These are phyloP conservation scores for Schizopygopsis pylzovi DNA, from an alignment of 2,797 vertebrate species.

Conservation along the genomic window DNA sequence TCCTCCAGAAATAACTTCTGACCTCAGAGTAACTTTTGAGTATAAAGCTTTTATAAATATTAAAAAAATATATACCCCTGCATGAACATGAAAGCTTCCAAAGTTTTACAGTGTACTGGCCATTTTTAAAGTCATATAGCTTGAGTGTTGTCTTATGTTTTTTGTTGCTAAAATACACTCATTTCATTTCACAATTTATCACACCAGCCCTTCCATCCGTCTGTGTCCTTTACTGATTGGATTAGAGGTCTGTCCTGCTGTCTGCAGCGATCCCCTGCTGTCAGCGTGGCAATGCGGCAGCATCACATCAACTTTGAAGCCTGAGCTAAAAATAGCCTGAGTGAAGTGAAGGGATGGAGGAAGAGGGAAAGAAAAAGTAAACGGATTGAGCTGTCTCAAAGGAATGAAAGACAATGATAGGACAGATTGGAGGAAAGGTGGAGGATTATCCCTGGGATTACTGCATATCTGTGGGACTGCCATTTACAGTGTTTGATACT, in stretches of 20 bases:
- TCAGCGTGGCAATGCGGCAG: conserved; percentile 31
- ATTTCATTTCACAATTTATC: background rate
- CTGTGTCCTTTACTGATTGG: background rate
- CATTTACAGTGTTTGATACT: background rate
- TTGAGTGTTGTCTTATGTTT: background rate
- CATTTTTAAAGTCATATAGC: background rate
- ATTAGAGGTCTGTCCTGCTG: background rate
- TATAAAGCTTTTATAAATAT: background rate
- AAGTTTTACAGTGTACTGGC: conserved; percentile 6
- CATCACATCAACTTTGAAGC: conserved; percentile 41
- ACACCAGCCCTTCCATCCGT: background rate
- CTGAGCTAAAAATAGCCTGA: conserved; percentile 51
- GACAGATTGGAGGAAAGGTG: background rate
- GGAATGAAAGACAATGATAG: conserved; percentile 12
- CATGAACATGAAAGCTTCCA: background rate
- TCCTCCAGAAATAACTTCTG: background rate
- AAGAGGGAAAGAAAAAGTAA: background rate
- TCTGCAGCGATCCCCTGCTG: conserved; percentile 27
- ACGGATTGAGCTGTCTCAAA: background rate
- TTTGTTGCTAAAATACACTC: background rate
- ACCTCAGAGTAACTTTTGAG: background rate
- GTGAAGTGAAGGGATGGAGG: background rate
- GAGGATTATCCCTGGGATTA: background rate
- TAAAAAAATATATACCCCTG: background rate
- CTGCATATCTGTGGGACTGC: background rate